phyloP scores from a whole-genome alignment of 2,113 vertebrate genomes.

The Gobio gobio region DNA sequence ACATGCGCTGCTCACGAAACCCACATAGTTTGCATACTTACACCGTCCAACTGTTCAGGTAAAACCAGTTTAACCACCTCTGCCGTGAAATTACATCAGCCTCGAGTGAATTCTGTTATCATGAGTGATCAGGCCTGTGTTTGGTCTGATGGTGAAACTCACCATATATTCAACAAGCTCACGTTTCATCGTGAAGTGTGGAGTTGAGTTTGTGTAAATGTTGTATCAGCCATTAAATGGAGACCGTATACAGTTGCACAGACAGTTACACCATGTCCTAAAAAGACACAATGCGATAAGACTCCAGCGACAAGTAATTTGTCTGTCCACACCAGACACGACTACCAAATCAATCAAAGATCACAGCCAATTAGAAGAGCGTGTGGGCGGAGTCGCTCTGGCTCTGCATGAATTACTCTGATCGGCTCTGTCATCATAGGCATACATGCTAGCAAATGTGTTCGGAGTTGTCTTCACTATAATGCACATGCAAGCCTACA shows the following conservation, averaged over 20 bases:
- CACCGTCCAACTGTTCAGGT: constrained; percentile 61
- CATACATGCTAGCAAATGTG: no score
- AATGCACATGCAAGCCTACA: no score
- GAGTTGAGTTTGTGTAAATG: not conserved
- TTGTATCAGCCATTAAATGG: not conserved
- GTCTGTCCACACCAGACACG: no score
- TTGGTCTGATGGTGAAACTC: not conserved
- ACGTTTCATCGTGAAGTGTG: not conserved
- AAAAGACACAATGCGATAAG: no score
- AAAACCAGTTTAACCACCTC: constrained; percentile 55
- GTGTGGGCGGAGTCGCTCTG: no score
- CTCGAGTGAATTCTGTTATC: not conserved
- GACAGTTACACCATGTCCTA: not conserved
- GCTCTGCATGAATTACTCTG: no score
- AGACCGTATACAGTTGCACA: not conserved
- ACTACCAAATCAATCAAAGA: no score
- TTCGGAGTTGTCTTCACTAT: no score
- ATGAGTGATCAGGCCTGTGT: not conserved
- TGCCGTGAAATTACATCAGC: constrained; percentile 20
- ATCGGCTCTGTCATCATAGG: no score
- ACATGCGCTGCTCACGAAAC: not conserved
- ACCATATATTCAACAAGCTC: constrained; percentile 3
- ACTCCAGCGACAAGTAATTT: no score
- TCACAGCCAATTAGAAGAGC: no score
- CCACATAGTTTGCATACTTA: constrained; percentile 65